Percentiles rank a stretch among this genome's conserved stretches.
These are phyloP conservation scores for Drosophila orena DNA, from an alignment of 1,140 invertebrate genomes.

Conservation along the genomic window DNA sequence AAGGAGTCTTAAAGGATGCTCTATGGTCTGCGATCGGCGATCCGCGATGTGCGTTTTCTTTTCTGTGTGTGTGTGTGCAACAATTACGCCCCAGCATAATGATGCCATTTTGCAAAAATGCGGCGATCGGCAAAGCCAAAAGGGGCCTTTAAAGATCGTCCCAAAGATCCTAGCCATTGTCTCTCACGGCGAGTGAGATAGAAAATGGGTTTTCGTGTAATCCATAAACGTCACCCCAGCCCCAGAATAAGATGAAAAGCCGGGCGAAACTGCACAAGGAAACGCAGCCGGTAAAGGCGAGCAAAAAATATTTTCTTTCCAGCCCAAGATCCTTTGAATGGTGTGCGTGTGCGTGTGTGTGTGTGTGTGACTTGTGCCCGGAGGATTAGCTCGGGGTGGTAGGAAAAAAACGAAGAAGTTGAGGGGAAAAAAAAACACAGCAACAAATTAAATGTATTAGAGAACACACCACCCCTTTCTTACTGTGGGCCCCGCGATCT, in stretches of 20 bases:
- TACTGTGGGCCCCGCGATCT: conserved; percentile 48
- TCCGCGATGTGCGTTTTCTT: background rate
- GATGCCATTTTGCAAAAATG: conserved; percentile 69
- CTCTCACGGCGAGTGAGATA: conserved; percentile 4
- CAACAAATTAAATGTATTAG: conserved; percentile 82
- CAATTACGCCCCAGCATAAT: conserved; percentile 82
- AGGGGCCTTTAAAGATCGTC: conserved; percentile 37
- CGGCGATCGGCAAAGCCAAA: conserved; percentile 45
- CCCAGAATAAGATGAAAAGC: conserved; percentile 31
- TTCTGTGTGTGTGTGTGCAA: conserved; percentile 26
- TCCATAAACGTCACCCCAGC: conserved; percentile 81
- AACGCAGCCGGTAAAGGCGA: conserved; percentile 59
- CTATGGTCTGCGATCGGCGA: conserved; percentile 5
- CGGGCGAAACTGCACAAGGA: conserved; percentile 51
- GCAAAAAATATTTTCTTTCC: conserved; percentile 64
- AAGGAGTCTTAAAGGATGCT: conserved; percentile 19
- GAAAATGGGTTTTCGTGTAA: conserved; percentile 78
- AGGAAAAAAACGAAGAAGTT: conserved; percentile 7
- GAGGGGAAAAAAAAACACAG: conserved; percentile 48
- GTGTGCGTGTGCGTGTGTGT: conserved; percentile 8
- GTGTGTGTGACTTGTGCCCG: conserved; percentile 64
- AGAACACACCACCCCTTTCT: conserved; percentile 71
- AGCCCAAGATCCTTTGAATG: conserved; percentile 34
- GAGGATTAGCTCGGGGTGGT: conserved; percentile 64
- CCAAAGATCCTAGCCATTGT: conserved; percentile 44